Evolutionary conservation across 2,113 vertebrate species (phyloP).

Genomic region (Phalacrocorax pelagicus): DNA sequence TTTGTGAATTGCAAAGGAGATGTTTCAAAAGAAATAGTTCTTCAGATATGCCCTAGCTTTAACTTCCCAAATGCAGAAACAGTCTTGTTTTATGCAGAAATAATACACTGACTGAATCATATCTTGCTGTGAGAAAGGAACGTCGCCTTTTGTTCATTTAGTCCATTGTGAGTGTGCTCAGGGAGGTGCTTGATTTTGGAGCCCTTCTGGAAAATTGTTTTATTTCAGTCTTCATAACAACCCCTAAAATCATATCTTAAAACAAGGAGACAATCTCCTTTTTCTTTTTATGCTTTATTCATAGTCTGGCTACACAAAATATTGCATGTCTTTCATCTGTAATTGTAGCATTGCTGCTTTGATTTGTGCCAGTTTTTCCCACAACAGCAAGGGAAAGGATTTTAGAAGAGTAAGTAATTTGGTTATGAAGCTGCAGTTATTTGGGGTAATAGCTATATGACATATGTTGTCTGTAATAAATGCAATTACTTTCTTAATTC

Average conservation of each 20-base stretch:
- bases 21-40: not conserved
- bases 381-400: not conserved
- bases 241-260: not conserved
- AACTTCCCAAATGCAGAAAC: not conserved
- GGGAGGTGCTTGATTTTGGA: not conserved
- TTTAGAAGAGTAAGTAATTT: not conserved
- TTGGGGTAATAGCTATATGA: not conserved
- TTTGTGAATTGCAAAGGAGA: constrained; percentile 4
- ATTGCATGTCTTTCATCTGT: not conserved
- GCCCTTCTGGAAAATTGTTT: not conserved
- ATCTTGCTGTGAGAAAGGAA: constrained; percentile 2
- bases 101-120: not conserved
- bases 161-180: not conserved
- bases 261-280: not conserved
- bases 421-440: constrained; percentile 1
- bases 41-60: not conserved
- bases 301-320: not conserved
- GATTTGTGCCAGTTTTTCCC: not conserved
- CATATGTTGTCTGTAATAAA: constrained; percentile 1
- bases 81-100: not conserved
- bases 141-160: not conserved
- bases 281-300: not conserved
- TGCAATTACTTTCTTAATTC: constrained; percentile 1
- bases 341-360: not conserved
- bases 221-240: not conserved